A percentile compares a stretch with the other conserved stretches of the same genome.
These are phyloP conservation scores for Streptopelia turtur DNA, from an alignment of 2,797 vertebrate species.

Conservation along the genomic window DNA sequence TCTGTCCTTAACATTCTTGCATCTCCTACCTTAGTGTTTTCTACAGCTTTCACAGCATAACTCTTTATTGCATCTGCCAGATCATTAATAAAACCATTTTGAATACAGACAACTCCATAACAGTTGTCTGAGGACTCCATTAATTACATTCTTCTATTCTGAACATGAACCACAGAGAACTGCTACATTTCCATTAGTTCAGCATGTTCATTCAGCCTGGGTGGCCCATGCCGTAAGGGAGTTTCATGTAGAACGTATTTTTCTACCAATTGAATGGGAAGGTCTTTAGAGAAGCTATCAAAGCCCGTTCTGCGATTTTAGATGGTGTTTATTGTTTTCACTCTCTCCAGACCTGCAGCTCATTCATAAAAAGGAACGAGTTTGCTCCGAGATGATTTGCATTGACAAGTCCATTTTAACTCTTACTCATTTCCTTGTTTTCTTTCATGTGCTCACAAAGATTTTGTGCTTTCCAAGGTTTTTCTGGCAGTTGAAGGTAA, in stretches of 20 bases:
- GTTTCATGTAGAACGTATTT: neutral
- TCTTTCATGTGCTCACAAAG: neutral
- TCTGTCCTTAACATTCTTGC: neutral
- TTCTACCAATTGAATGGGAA: neutral
- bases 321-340: neutral
- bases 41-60: neutral
- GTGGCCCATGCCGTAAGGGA: neutral
- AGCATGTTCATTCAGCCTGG: neutral
- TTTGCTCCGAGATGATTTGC: neutral
- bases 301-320: neutral
- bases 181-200: neutral
- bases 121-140: neutral
- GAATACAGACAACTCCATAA: neutral
- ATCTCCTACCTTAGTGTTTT: neutral
- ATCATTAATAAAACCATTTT: neutral
- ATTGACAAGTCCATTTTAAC: neutral
- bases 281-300: neutral
- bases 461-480: neutral
- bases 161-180: neutral
- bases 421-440: neutral
- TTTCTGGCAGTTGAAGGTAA: neutral
- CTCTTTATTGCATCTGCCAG: neutral
- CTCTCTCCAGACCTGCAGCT: neutral
- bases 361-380: neutral
- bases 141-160: neutral